Conservation (phyloP, 2,888 invertebrate species). For the Chrysodeixis includens region DNA sequence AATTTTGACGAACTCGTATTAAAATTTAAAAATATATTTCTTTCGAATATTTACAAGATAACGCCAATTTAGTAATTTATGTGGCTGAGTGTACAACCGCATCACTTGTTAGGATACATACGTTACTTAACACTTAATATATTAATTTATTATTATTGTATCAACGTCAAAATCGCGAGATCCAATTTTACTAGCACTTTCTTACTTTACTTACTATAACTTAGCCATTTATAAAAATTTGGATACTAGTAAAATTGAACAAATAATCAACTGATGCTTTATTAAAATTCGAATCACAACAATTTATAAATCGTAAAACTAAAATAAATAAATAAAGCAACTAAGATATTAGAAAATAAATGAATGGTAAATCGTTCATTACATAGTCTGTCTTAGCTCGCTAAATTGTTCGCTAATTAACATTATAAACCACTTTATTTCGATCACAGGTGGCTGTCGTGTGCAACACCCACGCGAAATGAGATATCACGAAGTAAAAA, state of each 20-base stretch:
- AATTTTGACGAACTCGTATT: constrained; percentile 41
- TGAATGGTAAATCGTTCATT: constrained; percentile 33
- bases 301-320: constrained; percentile 47
- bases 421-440: constrained; percentile 39
- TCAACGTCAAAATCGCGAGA: constrained; percentile 73
- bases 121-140: constrained; percentile 79
- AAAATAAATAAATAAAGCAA: constrained; percentile 40
- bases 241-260: constrained; percentile 77
- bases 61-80: constrained; percentile 57
- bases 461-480: constrained; percentile 39
- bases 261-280: constrained; percentile 69
- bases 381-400: constrained; percentile 16
- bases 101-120: constrained; percentile 80
- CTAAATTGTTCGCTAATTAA: constrained; percentile 38
- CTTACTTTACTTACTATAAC: constrained; percentile 57
- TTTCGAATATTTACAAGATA: constrained; percentile 51
- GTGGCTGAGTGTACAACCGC: constrained; percentile 69
- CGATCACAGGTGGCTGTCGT: constrained; percentile 32
- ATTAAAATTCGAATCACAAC: constrained; percentile 38
- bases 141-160: constrained; percentile 83
- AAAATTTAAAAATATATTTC: constrained; percentile 27
- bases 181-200: constrained; percentile 75
- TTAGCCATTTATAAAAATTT: constrained; percentile 60
- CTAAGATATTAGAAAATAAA: constrained; percentile 38
- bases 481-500: constrained; percentile 44